A percentile compares a stretch with the other conserved stretches of the same genome.
phyloP scores from a whole-genome alignment of 2,113 vertebrate species.

The Sinocyclocheilus grahami region DNA sequence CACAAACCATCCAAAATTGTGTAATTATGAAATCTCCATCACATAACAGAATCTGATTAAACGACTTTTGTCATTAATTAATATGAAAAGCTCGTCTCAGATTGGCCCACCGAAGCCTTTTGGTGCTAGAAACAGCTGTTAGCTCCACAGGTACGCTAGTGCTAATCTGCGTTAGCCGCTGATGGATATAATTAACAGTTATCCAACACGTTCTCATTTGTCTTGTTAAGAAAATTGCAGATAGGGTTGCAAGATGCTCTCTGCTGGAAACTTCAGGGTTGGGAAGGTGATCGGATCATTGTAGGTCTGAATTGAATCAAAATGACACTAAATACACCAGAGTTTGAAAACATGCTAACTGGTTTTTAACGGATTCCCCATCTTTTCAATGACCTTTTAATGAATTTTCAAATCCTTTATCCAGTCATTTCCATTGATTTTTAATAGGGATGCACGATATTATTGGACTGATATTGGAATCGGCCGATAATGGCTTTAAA shows the following conservation, averaged over 20 bases:
- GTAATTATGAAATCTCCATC: not conserved
- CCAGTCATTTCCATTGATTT: not conserved
- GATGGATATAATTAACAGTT: constrained; percentile 32
- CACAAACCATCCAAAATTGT: not conserved
- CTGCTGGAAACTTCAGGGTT: constrained; percentile 6
- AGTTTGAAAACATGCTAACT: not conserved
- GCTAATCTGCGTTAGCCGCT: constrained; percentile 22
- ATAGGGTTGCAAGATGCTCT: not conserved
- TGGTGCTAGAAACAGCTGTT: constrained; percentile 24
- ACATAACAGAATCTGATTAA: not conserved
- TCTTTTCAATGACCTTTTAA: not conserved
- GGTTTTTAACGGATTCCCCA: not conserved
- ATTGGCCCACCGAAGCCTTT: not conserved
- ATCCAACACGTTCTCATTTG: constrained; percentile 17
- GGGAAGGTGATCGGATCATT: constrained; percentile 5
- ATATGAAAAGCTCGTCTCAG: not conserved
- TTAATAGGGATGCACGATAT: not conserved
- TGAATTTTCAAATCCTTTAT: not conserved
- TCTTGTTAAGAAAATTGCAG: constrained; percentile 7
- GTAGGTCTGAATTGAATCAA: not conserved
- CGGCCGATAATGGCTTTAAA: too few relatives aligned
- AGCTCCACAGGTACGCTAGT: constrained; percentile 13
- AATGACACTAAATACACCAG: not conserved
- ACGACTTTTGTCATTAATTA: not conserved
- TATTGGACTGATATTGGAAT: too few relatives aligned